These are phyloP conservation scores for Temnopleurus reevesii DNA, from an alignment of 53 echinoderm and acorn worm genomes.

Conservation along the genomic window DNA sequence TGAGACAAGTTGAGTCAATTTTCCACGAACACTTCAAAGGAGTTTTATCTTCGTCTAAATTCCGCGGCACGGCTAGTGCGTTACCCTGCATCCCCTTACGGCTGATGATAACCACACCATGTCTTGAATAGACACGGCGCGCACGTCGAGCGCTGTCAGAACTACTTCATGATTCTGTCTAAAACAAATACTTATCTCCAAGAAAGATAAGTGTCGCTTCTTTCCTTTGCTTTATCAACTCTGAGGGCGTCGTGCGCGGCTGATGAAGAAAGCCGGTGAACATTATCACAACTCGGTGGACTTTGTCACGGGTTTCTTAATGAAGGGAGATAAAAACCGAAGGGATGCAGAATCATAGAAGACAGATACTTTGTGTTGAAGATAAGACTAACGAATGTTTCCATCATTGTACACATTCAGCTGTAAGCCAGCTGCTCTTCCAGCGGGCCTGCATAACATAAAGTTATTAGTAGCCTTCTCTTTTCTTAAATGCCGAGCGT, in stretches of 20 bases:
- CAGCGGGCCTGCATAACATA: too few species aligned
- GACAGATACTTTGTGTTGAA: neutral
- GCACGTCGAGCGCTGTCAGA: slow-evolving; percentile 12
- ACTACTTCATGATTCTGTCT: neutral
- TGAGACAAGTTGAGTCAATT: slow-evolving; percentile 37
- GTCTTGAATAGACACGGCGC: slow-evolving; percentile 2
- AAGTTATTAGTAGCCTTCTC: too few species aligned
- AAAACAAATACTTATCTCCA: neutral
- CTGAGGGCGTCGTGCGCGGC: neutral
- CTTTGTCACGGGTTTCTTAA: slow-evolving; percentile 22
- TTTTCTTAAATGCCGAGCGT: too few species aligned
- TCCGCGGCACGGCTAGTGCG: neutral
- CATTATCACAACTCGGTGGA: neutral
- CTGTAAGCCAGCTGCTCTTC: too few species aligned
- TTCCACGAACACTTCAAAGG: neutral
- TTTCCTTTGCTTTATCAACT: neutral
- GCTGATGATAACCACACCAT: neutral
- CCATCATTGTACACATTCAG: too few species aligned
- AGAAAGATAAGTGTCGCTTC: neutral
- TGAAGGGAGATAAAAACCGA: neutral
- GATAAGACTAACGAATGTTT: too few species aligned
- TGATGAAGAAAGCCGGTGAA: neutral
- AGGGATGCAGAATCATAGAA: neutral
- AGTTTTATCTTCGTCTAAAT: neutral
- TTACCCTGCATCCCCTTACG: neutral